Percentiles rank a stretch among this genome's conserved stretches.
These are phyloP conservation scores for Oncorhynchus nerka DNA, from an alignment of 2,113 vertebrate species.

Conservation along the genomic window DNA sequence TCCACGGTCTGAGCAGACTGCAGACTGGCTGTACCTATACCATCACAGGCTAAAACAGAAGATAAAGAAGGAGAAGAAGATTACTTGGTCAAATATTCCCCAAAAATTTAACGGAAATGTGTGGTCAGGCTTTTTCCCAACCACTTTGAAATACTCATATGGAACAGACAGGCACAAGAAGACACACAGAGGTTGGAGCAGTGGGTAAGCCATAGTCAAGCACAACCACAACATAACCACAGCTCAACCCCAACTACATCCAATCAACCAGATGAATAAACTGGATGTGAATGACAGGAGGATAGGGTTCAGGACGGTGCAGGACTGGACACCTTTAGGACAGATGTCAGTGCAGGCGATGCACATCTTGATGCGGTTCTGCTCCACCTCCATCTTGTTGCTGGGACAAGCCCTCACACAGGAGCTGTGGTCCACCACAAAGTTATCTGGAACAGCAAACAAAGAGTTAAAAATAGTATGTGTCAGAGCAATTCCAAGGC, in stretches of 20 bases:
- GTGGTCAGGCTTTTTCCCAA: too few species aligned
- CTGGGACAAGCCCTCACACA: constrained; percentile 95
- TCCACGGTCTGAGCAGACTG: constrained; percentile 92
- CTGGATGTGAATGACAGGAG: not conserved
- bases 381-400: constrained; percentile 98
- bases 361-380: constrained; percentile 96
- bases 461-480: not conserved
- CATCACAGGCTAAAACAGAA: constrained; percentile 84
- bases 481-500: too few species aligned
- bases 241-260: too few species aligned
- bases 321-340: constrained; percentile 86
- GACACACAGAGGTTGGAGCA: not conserved
- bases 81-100: constrained; percentile 82
- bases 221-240: too few species aligned
- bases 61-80: not conserved
- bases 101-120: too few species aligned
- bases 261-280: not conserved
- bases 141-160: too few species aligned
- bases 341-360: constrained; percentile 98
- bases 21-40: constrained; percentile 91
- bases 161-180: not conserved
- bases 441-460: constrained; percentile 84
- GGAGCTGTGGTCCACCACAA: constrained; percentile 97
- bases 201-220: too few species aligned
- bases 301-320: not conserved